Base-by-base conservation (phyloP, 2,113 vertebrate species). In the Siniperca knerii region DNA sequence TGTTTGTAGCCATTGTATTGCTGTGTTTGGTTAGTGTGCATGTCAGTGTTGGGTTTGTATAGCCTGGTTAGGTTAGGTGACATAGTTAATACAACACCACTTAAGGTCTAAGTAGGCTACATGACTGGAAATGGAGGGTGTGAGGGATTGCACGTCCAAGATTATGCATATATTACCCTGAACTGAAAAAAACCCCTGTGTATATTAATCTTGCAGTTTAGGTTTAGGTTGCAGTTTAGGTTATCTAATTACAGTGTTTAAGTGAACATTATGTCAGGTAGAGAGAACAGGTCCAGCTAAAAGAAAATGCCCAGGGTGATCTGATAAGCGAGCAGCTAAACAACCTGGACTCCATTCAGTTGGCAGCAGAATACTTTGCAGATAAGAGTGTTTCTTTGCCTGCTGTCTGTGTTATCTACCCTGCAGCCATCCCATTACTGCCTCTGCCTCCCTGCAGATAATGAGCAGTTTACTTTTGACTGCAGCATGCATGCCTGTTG, bases 1-100 rank as follows among this genome's bases (percentile, higher is more conserved):
- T 92, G 91, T 89, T 92, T 92, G 87, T 92, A 86, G 87, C 81
- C 66, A 79, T 94, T 92, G 91, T 93, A 68, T 80, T 18, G 21
- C 69, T 61, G n/a, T 91, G 86, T 94, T 93, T 92, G 88, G 75
- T 89, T 90, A 91, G 90, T 60, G 83, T 82, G 79, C 87, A 87
- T 84, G 88, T 83, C 81, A 90, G 54, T 84, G 68, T 52, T 87
- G 75, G 52, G 84, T 90, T 92, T 92, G 89, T 88, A 90, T 87
- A 89, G 86, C 81, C 60, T 55, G n/a, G 82, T 86, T 82, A 58
- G 64, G 75, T 65, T 48, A 78, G 52, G 75, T 75, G 87, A 88
- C 75, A 75, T 42, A 86, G 82, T 85, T 82, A 90, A 90, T 87
- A 48, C 65, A 79, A 48, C 65, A 79, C 81, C 70, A 82, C 83